Conservation (phyloP, 2,797 vertebrate genomes). For the Ammospiza maritima region DNA sequence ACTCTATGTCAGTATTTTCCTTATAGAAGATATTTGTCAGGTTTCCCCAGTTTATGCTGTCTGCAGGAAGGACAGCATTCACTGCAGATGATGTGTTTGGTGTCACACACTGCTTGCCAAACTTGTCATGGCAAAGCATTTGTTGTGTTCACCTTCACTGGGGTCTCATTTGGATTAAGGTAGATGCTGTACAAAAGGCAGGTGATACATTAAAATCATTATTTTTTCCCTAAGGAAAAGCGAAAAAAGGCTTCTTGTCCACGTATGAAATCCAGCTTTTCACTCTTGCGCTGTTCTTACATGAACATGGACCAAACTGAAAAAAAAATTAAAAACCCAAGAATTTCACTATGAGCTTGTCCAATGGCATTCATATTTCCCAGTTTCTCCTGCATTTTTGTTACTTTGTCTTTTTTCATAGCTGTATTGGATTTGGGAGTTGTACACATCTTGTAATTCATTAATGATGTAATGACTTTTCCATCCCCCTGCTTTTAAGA, state of each 20-base stretch:
- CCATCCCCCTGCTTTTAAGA: neutral
- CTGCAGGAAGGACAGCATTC: neutral
- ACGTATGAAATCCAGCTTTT: neutral
- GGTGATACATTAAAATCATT: neutral
- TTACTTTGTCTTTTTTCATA: neutral
- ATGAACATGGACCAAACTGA: neutral
- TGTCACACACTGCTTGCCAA: neutral
- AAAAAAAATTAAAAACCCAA: neutral
- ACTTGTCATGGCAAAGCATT: neutral
- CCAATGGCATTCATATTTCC: neutral
- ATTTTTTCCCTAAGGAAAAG: neutral
- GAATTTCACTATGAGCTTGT: neutral
- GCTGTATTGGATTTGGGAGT: accelerated
- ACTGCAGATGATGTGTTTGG: neutral
- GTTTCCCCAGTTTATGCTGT: neutral
- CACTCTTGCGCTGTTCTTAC: neutral
- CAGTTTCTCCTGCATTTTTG: neutral
- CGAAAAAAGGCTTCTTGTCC: neutral
- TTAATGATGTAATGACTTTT: neutral
- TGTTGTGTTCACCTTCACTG: neutral
- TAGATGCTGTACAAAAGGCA: neutral
- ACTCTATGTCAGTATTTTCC: neutral
- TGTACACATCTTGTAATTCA: neutral
- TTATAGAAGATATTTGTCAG: neutral
- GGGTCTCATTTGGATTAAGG: neutral